Conservation (phyloP, 2,113 vertebrate genomes). For the Dermatemys mawii region DNA sequence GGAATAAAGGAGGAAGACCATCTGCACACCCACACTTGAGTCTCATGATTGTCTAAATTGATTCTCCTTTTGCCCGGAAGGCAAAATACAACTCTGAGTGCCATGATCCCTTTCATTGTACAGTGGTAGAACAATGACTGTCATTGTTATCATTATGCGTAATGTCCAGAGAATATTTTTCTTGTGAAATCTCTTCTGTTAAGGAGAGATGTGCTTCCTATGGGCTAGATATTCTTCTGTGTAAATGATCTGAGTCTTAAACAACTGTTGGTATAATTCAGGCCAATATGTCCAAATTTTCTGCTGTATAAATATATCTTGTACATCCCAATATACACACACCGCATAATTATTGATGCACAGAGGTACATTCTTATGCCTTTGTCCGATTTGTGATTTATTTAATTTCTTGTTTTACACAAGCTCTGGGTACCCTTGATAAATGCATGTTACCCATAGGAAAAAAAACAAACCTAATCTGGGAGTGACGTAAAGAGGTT, state of each 20-base stretch:
- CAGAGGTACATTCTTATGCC: not conserved
- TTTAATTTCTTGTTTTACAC: not conserved
- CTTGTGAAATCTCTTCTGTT: not conserved
- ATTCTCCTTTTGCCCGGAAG: not conserved
- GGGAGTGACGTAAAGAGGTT: not conserved
- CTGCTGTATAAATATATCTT: not conserved
- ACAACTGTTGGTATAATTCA: not conserved
- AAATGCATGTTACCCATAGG: not conserved
- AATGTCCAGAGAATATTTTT: not conserved
- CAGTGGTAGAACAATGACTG: not conserved
- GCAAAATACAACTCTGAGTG: not conserved
- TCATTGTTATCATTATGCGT: not conserved
- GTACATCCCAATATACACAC: not conserved
- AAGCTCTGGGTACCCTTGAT: not conserved
- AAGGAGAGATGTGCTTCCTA: not conserved
- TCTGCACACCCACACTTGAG: not conserved
- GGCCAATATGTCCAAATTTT: not conserved
- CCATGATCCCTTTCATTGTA: not conserved
- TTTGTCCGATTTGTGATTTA: not conserved
- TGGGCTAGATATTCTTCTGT: not conserved
- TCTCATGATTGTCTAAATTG: constrained; percentile 34
- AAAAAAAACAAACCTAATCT: not conserved
- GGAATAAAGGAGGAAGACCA: not conserved
- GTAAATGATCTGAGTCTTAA: not conserved
- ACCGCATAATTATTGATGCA: not conserved